Conservation (phyloP, 2,888 invertebrate species). For the Calameuta filiformis region DNA sequence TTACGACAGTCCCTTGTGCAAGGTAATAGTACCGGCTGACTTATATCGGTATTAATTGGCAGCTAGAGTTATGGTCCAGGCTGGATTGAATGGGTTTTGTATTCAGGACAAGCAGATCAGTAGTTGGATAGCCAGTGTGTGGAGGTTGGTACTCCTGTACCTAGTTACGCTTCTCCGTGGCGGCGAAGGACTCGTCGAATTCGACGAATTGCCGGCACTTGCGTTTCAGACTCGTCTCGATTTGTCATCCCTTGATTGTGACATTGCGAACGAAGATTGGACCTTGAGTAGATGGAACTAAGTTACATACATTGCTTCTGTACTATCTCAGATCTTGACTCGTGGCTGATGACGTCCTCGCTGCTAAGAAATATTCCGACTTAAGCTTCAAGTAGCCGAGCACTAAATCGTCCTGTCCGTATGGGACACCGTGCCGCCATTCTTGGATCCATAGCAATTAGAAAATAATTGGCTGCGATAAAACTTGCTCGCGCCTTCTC, state of each 20-base stretch:
- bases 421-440: background rate
- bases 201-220: background rate
- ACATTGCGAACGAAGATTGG: background rate
- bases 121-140: conserved; percentile 17
- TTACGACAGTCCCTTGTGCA: conserved; percentile 4
- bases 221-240: background rate
- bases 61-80: conserved; percentile 15
- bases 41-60: conserved; percentile 28
- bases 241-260: background rate
- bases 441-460: background rate
- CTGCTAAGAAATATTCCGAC: background rate
- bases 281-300: background rate
- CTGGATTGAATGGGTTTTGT: conserved; percentile 18
- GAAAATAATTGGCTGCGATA: background rate
- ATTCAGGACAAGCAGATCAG: conserved; percentile 30
- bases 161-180: background rate
- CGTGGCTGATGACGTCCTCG: background rate
- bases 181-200: background rate
- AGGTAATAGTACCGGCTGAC: conserved; percentile 1
- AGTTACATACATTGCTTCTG: background rate
- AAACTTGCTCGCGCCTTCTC: background rate
- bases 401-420: background rate
- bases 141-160: conserved; percentile 3
- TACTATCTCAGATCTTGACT: background rate
- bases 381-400: background rate